Percentiles rank a stretch among this genome's conserved stretches.
These are phyloP conservation scores for Sussaba pulchella DNA, from an alignment of 2,888 invertebrate genomes.

Conservation along the genomic window DNA sequence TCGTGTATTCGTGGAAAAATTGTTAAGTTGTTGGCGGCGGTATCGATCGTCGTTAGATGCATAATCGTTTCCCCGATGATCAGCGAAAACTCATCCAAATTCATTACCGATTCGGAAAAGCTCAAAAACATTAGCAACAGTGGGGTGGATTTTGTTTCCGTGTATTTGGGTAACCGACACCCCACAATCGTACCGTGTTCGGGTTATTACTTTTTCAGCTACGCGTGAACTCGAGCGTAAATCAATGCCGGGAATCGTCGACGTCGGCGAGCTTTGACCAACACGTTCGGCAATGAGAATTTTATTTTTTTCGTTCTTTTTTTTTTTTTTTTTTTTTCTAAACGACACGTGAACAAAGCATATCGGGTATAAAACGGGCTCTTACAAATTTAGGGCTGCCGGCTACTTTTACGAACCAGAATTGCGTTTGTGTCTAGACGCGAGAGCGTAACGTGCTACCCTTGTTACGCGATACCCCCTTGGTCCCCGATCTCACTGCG, in stretches of 20 bases:
- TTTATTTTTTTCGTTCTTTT: not conserved
- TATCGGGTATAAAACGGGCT: not conserved
- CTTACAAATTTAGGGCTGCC: slow-evolving; percentile 39
- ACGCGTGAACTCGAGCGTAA: slow-evolving; percentile 13
- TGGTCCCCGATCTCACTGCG: slow-evolving; percentile 40
- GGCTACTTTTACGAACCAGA: slow-evolving; percentile 40
- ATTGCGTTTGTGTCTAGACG: slow-evolving; percentile 48
- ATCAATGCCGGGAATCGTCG: slow-evolving; percentile 15
- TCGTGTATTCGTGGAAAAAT: no score
- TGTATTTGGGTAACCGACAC: not conserved
- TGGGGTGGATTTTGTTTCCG: no score
- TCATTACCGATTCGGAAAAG: no score
- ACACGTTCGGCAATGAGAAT: slow-evolving; percentile 31
- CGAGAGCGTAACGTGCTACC: slow-evolving; percentile 40
- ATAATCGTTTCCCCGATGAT: no score
- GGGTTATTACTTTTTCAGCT: not conserved
- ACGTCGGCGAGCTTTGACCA: slow-evolving; percentile 43
- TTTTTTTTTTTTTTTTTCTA: slow-evolving; percentile 4
- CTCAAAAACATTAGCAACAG: no score
- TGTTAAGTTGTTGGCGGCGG: no score
- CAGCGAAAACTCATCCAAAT: no score
- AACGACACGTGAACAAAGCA: slow-evolving; percentile 3
- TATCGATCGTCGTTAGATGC: no score
- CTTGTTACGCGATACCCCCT: slow-evolving; percentile 63
- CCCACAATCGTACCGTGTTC: not conserved